Conservation (phyloP, 2,797 vertebrate genomes). For the Poliocrania exsul region DNA sequence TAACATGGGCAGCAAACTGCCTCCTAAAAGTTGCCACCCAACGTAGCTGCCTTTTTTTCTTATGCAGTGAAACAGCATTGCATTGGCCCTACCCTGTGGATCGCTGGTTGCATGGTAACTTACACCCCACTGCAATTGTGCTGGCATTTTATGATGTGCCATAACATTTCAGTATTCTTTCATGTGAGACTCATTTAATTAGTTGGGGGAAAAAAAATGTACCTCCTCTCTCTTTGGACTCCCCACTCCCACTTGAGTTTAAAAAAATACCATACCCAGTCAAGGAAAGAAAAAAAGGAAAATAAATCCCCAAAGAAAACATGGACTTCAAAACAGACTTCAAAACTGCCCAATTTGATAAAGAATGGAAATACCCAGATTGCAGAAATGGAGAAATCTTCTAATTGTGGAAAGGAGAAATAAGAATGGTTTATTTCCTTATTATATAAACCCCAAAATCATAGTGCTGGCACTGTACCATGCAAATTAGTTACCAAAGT, state of each 20-base stretch:
- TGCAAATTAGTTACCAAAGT: neutral
- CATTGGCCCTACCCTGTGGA: neutral
- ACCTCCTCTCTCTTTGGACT: neutral
- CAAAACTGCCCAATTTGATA: neutral
- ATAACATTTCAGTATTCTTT: neutral
- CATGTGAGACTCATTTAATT: neutral
- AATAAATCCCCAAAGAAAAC: neutral
- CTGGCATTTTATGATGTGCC: neutral
- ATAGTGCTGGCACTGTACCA: neutral
- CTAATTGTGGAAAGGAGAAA: neutral
- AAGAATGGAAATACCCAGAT: neutral
- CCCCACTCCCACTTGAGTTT: accelerated
- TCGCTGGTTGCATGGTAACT: accelerated
- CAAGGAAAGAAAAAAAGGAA: neutral
- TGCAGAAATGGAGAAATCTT: neutral
- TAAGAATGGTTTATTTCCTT: neutral
- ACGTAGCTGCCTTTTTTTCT: neutral
- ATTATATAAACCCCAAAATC: neutral
- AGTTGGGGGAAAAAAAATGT: accelerated
- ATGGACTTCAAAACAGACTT: neutral
- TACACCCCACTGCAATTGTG: neutral
- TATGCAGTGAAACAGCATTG: neutral
- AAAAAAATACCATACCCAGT: neutral
- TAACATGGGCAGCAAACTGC: neutral
- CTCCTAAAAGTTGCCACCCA: neutral